Evolutionary conservation across 1,140 invertebrate species (phyloP).

Genomic region (Drosophila oshimai): DNA sequence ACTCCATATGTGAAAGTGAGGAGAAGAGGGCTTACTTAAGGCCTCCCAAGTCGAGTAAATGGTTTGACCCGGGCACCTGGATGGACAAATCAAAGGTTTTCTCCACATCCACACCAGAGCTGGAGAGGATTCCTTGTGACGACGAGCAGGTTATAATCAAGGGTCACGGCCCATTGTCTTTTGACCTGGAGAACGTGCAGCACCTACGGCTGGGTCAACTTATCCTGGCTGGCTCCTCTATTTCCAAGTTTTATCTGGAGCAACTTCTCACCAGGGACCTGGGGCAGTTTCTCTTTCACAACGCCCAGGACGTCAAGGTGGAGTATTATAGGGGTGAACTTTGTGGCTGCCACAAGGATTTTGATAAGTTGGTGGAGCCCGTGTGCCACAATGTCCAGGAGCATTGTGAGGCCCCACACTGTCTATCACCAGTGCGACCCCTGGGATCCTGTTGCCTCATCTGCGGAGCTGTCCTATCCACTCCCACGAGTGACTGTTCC

Average conservation of each 20-base stretch:
- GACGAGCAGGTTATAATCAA: slow-evolving; percentile 72
- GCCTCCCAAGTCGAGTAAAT: slow-evolving; percentile 56
- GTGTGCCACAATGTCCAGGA: slow-evolving; percentile 62
- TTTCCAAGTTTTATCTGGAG: slow-evolving; percentile 62
- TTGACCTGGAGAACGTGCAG: slow-evolving; percentile 69
- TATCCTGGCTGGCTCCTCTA: slow-evolving; percentile 62
- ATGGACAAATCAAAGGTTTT: background rate
- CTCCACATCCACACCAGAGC: slow-evolving; percentile 37
- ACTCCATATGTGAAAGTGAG: slow-evolving; percentile 35
- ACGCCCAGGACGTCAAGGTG: slow-evolving; percentile 41
- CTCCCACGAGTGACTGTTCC: slow-evolving; percentile 31
- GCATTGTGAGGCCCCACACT: slow-evolving; percentile 58
- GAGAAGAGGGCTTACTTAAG: slow-evolving; percentile 40
- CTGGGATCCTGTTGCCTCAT: slow-evolving; percentile 63
- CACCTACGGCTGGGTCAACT: slow-evolving; percentile 64
- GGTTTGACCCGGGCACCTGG: slow-evolving; percentile 74
- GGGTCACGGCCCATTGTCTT: slow-evolving; percentile 41
- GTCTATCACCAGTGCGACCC: slow-evolving; percentile 55
- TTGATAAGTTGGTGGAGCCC: slow-evolving; percentile 43
- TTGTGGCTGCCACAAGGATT: slow-evolving; percentile 75
- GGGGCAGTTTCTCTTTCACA: slow-evolving; percentile 65
- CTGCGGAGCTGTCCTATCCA: slow-evolving; percentile 55
- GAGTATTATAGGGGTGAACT: slow-evolving; percentile 71
- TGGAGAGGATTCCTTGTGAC: slow-evolving; percentile 73
- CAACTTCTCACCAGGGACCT: slow-evolving; percentile 58